These are phyloP conservation scores for Capromys pilorides DNA, from an alignment of 2,797 vertebrate species.

Conservation along the genomic window DNA sequence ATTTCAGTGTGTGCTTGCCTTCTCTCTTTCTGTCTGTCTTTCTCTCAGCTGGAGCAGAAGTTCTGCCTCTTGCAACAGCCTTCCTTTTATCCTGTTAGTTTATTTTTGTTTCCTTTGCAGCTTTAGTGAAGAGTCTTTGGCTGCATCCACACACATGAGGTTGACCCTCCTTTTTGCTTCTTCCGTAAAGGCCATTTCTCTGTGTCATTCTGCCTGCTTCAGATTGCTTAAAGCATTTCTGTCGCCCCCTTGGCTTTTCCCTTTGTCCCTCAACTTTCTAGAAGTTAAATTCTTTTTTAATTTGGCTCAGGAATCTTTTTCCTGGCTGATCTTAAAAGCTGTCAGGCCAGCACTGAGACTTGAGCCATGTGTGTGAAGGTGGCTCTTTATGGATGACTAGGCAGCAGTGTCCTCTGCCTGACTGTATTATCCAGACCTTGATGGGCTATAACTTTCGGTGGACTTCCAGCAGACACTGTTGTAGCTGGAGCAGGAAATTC, in stretches of 20 bases:
- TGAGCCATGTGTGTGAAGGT: conserved; percentile 11
- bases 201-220: conserved; percentile 32
- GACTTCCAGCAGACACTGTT: background rate
- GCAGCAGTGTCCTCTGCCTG: background rate
- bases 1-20: conserved; percentile 83
- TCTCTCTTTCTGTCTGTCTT: background rate
- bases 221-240: conserved; percentile 50
- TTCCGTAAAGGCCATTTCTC: conserved; percentile 55
- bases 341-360: background rate
- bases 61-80: conserved; percentile 80
- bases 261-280: conserved; percentile 47
- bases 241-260: conserved; percentile 19
- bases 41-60: conserved; percentile 83
- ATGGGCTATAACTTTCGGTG: background rate
- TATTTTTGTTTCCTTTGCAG: conserved; percentile 82
- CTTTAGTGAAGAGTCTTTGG: conserved; percentile 65
- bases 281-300: conserved; percentile 40
- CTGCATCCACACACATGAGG: conserved; percentile 30
- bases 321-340: conserved; percentile 18
- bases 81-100: conserved; percentile 78
- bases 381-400: background rate
- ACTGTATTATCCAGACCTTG: background rate
- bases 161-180: conserved; percentile 59
- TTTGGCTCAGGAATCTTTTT: conserved; percentile 47
- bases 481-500: background rate